Conservation (phyloP, 37 sponge, comb jelly and placozoan genomes). For the Haliclona indistincta region DNA sequence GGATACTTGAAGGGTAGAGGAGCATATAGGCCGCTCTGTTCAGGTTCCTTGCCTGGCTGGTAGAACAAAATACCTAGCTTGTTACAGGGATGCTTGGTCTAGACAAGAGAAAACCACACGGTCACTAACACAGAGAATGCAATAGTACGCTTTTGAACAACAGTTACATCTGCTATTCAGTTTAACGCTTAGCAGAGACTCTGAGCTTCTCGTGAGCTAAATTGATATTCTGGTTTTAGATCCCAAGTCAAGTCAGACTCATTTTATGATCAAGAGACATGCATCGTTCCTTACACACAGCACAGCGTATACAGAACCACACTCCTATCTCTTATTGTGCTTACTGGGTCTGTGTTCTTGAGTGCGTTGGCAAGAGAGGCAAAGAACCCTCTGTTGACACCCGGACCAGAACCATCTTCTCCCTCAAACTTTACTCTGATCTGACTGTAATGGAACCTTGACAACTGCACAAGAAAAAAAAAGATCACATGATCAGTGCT, state of each 20-base stretch:
- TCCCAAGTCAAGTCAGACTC: too few relatives aligned
- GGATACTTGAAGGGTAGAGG: conserved; percentile 45
- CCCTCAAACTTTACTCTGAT: conserved; percentile 81
- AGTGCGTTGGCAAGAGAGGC: conserved; percentile 77
- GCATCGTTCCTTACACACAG: background rate
- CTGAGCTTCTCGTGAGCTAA: too few relatives aligned
- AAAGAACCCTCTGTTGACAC: conserved; percentile 86
- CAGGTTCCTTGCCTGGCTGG: conserved; percentile 46
- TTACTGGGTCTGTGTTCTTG: conserved; percentile 53
- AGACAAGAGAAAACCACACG: background rate
- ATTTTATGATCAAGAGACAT: too few relatives aligned
- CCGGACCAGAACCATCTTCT: conserved; percentile 89
- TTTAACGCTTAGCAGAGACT: background rate
- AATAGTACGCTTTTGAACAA: background rate
- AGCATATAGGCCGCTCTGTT: conserved; percentile 46
- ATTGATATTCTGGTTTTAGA: too few relatives aligned
- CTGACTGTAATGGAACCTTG: conserved; percentile 46
- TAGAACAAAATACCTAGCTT: conserved; percentile 67
- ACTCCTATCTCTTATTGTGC: background rate
- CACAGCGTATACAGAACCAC: background rate
- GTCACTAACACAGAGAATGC: background rate
- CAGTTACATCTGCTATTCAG: background rate
- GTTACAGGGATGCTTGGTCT: conserved; percentile 45
- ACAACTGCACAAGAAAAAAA: conserved; percentile 33
- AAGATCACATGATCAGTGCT: background rate